Conservation (phyloP, 2,888 invertebrate species). For the Ethmia dodecea region DNA sequence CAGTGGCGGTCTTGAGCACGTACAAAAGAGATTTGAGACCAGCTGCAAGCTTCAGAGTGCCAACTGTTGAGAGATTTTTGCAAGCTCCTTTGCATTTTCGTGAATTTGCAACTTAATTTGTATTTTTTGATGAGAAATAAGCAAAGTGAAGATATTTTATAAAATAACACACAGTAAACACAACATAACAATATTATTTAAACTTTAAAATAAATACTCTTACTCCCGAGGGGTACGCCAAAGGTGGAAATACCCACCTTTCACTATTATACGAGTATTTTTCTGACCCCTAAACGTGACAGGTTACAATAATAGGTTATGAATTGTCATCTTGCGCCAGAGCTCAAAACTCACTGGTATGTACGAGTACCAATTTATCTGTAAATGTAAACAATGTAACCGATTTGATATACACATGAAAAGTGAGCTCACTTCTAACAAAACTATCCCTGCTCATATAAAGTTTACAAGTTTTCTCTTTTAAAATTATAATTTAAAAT, state of each 20-base stretch:
- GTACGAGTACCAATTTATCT: too few species aligned
- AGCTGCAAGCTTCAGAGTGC: conserved; percentile 20
- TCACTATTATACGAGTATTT: background rate
- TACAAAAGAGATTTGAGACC: conserved; percentile 49
- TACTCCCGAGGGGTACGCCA: background rate
- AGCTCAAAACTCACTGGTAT: too few species aligned
- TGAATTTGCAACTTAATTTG: conserved; percentile 1
- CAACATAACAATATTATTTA: background rate
- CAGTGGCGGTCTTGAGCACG: conserved; percentile 51
- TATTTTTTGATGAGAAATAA: background rate
- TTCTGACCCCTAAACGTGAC: too few species aligned
- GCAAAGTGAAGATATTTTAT: background rate
- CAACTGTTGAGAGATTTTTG: conserved; percentile 7
- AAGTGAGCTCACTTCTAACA: too few species aligned
- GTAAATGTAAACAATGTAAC: too few species aligned
- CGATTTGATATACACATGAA: too few species aligned
- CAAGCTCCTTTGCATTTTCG: background rate
- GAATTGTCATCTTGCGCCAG: too few species aligned
- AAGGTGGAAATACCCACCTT: background rate
- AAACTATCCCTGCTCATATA: too few species aligned
- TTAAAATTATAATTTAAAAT: too few species aligned
- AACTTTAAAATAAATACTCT: background rate
- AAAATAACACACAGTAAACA: background rate
- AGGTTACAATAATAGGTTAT: too few species aligned
- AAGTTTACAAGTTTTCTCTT: too few species aligned